A percentile compares a stretch with the other conserved stretches of the same genome.
Conservation (phyloP, 2,888 invertebrate genomes). For the Apotomis capreana region DNA sequence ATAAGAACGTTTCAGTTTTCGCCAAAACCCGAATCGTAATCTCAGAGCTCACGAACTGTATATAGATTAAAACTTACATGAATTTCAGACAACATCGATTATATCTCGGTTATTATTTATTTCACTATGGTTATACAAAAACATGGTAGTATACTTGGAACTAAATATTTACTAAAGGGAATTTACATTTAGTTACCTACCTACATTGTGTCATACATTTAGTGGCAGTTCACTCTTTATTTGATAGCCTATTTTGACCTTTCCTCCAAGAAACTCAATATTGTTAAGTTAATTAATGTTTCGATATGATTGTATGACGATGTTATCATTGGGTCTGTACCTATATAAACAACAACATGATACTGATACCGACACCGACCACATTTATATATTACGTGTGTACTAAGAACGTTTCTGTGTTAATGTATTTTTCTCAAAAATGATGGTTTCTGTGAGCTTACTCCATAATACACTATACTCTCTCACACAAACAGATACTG, state of each 20-base stretch:
- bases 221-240: neutral
- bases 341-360: conserved; percentile 2
- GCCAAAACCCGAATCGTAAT: too few species aligned
- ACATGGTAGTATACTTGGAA: neutral
- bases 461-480: too few species aligned
- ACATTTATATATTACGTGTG: neutral
- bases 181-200: neutral
- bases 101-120: too few species aligned
- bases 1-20: too few species aligned
- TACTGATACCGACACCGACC: neutral
- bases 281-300: neutral
- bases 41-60: too few species aligned
- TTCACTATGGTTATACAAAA: too few species aligned
- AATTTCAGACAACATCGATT: too few species aligned
- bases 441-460: too few species aligned
- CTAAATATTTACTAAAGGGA: neutral
- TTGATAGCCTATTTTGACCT: conserved; percentile 12
- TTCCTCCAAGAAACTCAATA: conserved; percentile 15
- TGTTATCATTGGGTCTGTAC: neutral
- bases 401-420: neutral
- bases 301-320: neutral
- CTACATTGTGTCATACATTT: neutral
- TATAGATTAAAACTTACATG: too few species aligned
- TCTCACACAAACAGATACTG: too few species aligned
- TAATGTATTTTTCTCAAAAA: too few species aligned